Evolutionary conservation across 2,113 vertebrate genomes (phyloP), one percentile per base, ranked within the genome.

Genomic region (Microtus montanus): DNA sequence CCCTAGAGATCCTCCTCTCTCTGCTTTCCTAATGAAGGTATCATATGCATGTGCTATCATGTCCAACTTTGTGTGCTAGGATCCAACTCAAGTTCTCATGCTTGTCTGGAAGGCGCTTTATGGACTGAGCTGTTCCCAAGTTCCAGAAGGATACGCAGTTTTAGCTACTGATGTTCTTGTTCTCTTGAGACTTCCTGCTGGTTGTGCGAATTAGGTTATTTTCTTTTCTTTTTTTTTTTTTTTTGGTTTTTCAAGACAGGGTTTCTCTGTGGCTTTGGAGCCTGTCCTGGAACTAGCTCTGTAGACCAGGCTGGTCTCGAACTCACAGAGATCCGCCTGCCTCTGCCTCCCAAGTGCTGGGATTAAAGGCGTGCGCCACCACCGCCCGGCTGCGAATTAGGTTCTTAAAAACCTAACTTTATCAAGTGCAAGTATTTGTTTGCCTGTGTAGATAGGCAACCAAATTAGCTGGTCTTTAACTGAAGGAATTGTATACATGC

Each of bases 401-500:
- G 47, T 73, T 88, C 63, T 66, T 20, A 89, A 66, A 94, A 93
- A 8, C 24, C 58, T 63, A 89, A 41, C 20, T 94, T 94, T 63
- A 79, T 47, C 17, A 91, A 78, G 8, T 17, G 0, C 58, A 92
- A 96, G 49, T 8, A 84, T 77, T 92, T 83, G 47, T 71, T 89
- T 93, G 94, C 38, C 5, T 83, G 22, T 82, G 52, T 89, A 70
- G 61, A 73, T 2, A 71, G 58, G 28, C 28, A 88, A 91, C 71
- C 22, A 89, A 89, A 82, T 68, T 11, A 86, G 92, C 17, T 87
- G 35, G 58, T n/a, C 44, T 41, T 35, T 93, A 77, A 54, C n/a
- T 70, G 78, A 96, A 96, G 3, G 35, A 86, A 47, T 79, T 88
- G 15, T 74, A 7, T 22, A 78, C 47, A 82, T 64, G 44, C 7